Conservation (phyloP, 2,888 invertebrate genomes). For the Lysandra bellargus region DNA sequence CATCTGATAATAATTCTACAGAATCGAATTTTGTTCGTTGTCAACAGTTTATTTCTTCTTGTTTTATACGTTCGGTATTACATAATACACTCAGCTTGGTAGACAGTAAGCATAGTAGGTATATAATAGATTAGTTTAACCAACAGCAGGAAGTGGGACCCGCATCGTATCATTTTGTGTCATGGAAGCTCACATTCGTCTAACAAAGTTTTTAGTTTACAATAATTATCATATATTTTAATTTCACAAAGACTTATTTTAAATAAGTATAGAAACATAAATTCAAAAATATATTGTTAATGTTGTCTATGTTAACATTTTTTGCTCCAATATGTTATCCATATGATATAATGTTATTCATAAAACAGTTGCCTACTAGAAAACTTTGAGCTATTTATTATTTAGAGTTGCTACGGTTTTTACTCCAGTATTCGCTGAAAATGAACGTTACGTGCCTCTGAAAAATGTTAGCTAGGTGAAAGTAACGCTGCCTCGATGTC, state of each 20-base stretch:
- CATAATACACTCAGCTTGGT: background rate
- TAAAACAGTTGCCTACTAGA: background rate
- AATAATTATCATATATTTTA: background rate
- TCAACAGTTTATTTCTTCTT: background rate
- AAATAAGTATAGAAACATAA: background rate
- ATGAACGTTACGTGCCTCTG: slow-evolving; percentile 39
- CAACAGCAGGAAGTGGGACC: slow-evolving; percentile 14
- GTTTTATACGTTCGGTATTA: background rate
- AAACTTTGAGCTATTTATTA: slow-evolving; percentile 34
- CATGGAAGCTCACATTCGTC: background rate
- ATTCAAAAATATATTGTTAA: background rate
- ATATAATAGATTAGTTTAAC: background rate
- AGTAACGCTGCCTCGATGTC: slow-evolving; percentile 45
- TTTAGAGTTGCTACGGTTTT: slow-evolving; percentile 38
- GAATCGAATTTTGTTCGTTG: background rate
- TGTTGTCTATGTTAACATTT: background rate
- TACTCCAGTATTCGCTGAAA: slow-evolving; percentile 43
- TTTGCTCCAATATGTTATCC: background rate
- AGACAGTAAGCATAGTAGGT: background rate
- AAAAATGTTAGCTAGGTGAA: slow-evolving; percentile 52
- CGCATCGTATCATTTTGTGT: slow-evolving; percentile 1
- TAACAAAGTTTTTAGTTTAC: background rate
- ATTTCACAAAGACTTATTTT: background rate
- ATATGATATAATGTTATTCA: background rate
- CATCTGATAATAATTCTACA: background rate